Evolutionary conservation across 2,113 vertebrate genomes (phyloP).

Genomic region (Hypocryptadius cinnamomeus): DNA sequence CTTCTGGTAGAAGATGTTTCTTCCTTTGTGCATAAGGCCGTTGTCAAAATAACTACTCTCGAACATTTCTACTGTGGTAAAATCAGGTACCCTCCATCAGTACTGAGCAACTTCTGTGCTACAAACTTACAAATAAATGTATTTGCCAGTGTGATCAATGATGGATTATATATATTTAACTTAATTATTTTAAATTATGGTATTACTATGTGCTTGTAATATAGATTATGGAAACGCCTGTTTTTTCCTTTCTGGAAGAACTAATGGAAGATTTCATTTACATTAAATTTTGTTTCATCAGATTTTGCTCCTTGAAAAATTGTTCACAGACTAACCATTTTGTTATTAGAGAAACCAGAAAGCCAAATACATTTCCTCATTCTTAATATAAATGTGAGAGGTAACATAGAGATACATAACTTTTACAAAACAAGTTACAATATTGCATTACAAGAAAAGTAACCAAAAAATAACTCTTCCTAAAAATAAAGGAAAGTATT

Average conservation of each 20-base stretch:
- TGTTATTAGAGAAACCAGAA: background rate
- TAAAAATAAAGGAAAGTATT: background rate
- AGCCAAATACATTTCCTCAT: background rate
- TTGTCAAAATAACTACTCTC: background rate
- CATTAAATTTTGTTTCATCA: background rate
- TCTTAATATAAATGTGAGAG: background rate
- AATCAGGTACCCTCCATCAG: background rate
- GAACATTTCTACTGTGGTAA: background rate
- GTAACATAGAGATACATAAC: background rate
- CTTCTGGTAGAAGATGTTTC: background rate
- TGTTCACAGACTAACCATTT: background rate
- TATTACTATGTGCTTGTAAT: background rate
- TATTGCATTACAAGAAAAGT: background rate
- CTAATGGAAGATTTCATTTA: background rate
- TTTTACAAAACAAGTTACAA: background rate
- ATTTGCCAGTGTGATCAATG: background rate
- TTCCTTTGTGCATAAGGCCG: background rate
- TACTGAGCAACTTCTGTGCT: background rate
- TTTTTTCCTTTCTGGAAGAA: background rate
- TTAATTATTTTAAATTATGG: background rate
- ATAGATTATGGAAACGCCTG: background rate
- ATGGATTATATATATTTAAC: background rate
- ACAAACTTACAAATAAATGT: background rate
- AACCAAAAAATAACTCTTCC: background rate
- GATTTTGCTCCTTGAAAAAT: background rate